Evolutionary conservation across 2,113 vertebrate genomes (phyloP).

Genomic region (Actenoides hombroni): DNA sequence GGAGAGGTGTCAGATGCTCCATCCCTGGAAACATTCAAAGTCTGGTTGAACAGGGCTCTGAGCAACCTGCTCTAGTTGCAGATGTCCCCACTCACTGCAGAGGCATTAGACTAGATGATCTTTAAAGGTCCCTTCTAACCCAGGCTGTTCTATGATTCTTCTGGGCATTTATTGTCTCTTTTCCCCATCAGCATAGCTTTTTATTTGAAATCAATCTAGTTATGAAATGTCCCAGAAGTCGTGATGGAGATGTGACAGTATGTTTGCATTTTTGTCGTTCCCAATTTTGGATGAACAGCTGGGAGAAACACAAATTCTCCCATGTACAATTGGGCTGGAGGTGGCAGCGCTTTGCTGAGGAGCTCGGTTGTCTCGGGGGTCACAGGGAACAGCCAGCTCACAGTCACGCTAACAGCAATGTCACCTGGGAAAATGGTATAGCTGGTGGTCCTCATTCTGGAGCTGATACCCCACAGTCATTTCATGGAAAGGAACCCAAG

Average conservation of each 20-base stretch:
- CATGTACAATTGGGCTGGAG: fast-evolving
- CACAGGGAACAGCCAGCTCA: neutral
- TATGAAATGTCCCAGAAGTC: neutral
- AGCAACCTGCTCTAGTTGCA: neutral
- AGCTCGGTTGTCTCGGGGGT: neutral
- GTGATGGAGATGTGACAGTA: neutral
- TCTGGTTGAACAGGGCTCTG: neutral
- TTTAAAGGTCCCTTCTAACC: neutral
- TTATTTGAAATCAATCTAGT: neutral
- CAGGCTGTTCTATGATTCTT: neutral
- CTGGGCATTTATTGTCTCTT: neutral
- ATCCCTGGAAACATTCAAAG: neutral
- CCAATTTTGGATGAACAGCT: neutral
- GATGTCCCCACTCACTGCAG: neutral
- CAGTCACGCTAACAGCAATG: neutral
- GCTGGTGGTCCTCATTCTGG: neutral
- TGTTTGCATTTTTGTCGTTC: neutral
- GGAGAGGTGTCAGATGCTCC: neutral
- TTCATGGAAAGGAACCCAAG: neutral
- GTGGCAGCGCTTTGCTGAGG: neutral
- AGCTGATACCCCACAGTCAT: neutral
- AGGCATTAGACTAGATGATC: neutral
- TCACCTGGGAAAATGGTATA: fast-evolving
- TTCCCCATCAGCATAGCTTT: neutral
- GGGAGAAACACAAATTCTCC: neutral